Conservation (phyloP, 2,797 vertebrate species). For the Cheirogaleus major region DNA sequence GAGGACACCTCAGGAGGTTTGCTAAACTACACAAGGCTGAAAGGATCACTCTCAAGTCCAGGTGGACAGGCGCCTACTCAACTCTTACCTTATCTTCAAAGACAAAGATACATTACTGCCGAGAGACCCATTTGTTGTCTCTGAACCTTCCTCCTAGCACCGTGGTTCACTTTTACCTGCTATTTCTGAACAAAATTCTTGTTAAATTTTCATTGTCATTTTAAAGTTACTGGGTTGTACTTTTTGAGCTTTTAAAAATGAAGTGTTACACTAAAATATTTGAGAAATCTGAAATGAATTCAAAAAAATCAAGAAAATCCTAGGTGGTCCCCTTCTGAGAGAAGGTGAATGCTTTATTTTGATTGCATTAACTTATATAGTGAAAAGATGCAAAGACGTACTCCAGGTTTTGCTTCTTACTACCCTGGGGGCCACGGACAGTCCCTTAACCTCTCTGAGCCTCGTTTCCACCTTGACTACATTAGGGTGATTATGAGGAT, state of each 20-base stretch:
- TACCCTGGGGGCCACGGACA: not conserved
- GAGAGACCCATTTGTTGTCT: not conserved
- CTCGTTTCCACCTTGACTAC: not conserved
- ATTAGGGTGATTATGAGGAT: not conserved
- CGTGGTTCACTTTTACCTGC: not conserved
- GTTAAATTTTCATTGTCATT: not conserved
- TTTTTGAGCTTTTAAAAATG: not conserved
- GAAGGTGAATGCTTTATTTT: not conserved
- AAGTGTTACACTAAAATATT: not conserved
- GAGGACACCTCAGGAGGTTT: not conserved
- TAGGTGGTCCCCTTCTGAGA: not conserved
- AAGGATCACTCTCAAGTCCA: not conserved
- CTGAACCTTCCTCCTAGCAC: not conserved
- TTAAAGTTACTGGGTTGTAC: not conserved
- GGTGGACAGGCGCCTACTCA: rapidly evolving
- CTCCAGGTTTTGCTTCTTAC: not conserved
- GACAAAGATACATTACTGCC: not conserved
- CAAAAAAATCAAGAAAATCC: not conserved
- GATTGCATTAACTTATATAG: not conserved
- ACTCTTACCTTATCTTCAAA: too few relatives aligned
- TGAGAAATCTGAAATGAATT: constrained; percentile 24
- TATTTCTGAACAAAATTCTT: not conserved
- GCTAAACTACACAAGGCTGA: not conserved
- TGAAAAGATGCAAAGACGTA: not conserved
- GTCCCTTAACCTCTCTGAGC: not conserved